Percentiles rank a stretch among this genome's conserved stretches.
Evolutionary conservation across 2,888 invertebrate genomes (phyloP).

Genomic region (Zaprionus lineosus): DNA sequence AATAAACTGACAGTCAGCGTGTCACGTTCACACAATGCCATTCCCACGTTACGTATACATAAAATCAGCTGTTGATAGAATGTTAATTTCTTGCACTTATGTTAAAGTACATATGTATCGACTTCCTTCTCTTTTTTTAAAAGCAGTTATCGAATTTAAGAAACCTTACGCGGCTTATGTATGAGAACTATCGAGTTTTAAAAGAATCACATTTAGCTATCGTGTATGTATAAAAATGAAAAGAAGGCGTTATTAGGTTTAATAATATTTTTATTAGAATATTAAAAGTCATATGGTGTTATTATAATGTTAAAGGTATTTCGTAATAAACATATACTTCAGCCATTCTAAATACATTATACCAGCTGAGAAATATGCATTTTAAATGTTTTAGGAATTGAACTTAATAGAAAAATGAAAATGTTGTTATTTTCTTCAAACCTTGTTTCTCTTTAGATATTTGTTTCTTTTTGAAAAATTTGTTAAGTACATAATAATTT

Average conservation of each 20-base stretch:
- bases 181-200: too few species aligned
- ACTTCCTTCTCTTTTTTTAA: too few species aligned
- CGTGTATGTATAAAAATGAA: neutral
- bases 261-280: slow-evolving; percentile 74
- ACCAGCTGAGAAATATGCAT: slow-evolving; percentile 45
- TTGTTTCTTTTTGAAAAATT: slow-evolving; percentile 30
- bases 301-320: slow-evolving; percentile 72
- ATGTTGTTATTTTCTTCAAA: slow-evolving; percentile 19
- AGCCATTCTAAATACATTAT: slow-evolving; percentile 30
- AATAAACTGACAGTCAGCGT: slow-evolving; percentile 45
- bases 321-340: slow-evolving; percentile 70
- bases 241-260: slow-evolving; percentile 49
- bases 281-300: slow-evolving; percentile 76
- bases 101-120: neutral
- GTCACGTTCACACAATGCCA: slow-evolving; percentile 36
- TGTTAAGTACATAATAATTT: slow-evolving; percentile 41
- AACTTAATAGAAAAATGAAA: slow-evolving; percentile 56
- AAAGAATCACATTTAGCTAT: too few species aligned
- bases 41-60: slow-evolving; percentile 24
- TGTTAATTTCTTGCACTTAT: slow-evolving; percentile 13
- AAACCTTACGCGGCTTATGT: too few species aligned
- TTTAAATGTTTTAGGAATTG: slow-evolving; percentile 38
- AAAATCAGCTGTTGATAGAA: slow-evolving; percentile 30
- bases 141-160: too few species aligned
- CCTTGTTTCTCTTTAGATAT: slow-evolving; percentile 11